A percentile compares a stretch with the other conserved stretches of the same genome.
Evolutionary conservation across 2,888 invertebrate genomes (phyloP).

Genomic region (Chrysomela aeneicollis): DNA sequence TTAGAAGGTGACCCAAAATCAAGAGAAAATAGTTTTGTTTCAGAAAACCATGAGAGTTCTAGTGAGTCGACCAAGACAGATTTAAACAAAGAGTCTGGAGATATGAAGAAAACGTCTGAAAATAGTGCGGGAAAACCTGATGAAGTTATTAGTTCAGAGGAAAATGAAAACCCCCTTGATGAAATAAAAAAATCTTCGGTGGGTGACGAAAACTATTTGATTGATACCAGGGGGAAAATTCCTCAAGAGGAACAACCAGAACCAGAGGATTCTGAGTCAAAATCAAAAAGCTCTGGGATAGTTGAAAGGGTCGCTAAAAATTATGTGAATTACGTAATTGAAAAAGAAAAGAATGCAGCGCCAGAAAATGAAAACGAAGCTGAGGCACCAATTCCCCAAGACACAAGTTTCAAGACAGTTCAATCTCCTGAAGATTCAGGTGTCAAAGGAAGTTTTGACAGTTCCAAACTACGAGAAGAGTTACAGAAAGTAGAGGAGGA

Average conservation of each 20-base stretch:
- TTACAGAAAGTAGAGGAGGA: constrained; percentile 34
- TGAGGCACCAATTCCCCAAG: background rate
- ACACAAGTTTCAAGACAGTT: background rate
- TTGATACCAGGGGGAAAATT: background rate
- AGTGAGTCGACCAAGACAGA: background rate
- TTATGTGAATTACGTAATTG: constrained; percentile 29
- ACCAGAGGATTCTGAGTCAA: background rate
- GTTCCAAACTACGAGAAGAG: constrained; percentile 41
- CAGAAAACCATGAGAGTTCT: no score
- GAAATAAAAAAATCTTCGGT: no score
- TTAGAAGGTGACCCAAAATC: background rate
- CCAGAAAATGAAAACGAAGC: background rate
- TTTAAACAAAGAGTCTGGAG: background rate
- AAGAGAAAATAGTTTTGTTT: background rate
- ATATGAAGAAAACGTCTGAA: background rate
- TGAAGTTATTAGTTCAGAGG: background rate
- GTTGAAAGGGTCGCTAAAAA: constrained; percentile 32
- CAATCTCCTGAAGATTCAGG: background rate
- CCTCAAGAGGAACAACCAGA: background rate
- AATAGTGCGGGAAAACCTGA: background rate
- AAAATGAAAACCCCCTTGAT: background rate
- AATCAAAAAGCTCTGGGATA: background rate
- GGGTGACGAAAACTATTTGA: background rate
- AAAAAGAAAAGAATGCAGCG: constrained; percentile 22
- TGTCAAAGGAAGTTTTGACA: constrained; percentile 33